phyloP scores from a whole-genome alignment of 2,888 invertebrate species.

The Habroteleia sp. region DNA sequence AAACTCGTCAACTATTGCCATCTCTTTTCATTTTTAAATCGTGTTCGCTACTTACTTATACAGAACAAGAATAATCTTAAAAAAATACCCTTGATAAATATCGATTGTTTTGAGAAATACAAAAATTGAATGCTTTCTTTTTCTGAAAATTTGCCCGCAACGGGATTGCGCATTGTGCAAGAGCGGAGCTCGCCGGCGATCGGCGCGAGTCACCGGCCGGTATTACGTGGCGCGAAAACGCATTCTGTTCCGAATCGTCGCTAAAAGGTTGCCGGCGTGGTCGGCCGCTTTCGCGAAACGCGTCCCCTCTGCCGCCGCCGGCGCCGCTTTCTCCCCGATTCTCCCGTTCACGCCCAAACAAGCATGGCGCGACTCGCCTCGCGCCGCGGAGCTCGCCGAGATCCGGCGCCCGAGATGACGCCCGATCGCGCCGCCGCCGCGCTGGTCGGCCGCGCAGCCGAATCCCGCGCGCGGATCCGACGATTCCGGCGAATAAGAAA shows the following conservation, averaged over 20 bases:
- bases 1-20: too few relatives aligned
- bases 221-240: conserved; percentile 55
- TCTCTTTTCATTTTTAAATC: too few relatives aligned
- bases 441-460: conserved; percentile 17
- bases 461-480: too few relatives aligned
- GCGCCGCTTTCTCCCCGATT: conserved; percentile 51
- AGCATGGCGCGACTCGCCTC: conserved; percentile 70
- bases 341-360: conserved; percentile 73
- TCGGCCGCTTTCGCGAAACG: conserved; percentile 53
- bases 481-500: too few relatives aligned
- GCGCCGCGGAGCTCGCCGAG: conserved; percentile 49
- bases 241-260: conserved; percentile 56
- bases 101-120: too few relatives aligned
- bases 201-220: conserved; percentile 51
- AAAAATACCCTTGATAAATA: too few relatives aligned
- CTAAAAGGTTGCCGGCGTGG: conserved; percentile 55
- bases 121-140: too few relatives aligned
- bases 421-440: conserved; percentile 28
- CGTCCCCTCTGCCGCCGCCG: conserved; percentile 28
- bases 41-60: too few relatives aligned
- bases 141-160: too few relatives aligned
- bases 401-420: conserved; percentile 48
- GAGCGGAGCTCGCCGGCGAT: too few relatives aligned
- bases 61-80: too few relatives aligned
- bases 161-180: too few relatives aligned